A percentile compares a stretch with the other conserved stretches of the same genome.
These are phyloP conservation scores for Elmis aenea DNA, from an alignment of 2,888 invertebrate species.

Conservation along the genomic window DNA sequence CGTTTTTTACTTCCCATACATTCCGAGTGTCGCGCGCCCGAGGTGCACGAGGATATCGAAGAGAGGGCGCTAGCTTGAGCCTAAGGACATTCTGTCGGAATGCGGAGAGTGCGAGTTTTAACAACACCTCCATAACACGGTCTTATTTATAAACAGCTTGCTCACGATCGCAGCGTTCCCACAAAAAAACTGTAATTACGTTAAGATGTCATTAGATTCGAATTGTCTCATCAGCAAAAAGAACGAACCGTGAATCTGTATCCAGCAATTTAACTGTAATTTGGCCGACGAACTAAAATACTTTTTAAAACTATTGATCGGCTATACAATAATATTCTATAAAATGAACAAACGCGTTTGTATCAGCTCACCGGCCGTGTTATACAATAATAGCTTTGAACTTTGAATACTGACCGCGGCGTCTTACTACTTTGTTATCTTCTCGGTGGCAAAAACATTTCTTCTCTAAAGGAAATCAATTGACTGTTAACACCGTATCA, in stretches of 20 bases:
- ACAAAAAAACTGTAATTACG: no score
- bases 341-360: neutral
- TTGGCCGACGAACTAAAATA: no score
- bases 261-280: no score
- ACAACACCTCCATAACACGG: slow-evolving; percentile 8
- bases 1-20: slow-evolving; percentile 30
- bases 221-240: no score
- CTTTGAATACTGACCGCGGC: slow-evolving; percentile 16
- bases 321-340: neutral
- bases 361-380: slow-evolving; percentile 5
- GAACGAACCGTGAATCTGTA: no score
- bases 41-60: slow-evolving; percentile 23
- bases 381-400: slow-evolving; percentile 14
- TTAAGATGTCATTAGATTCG: no score
- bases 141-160: neutral
- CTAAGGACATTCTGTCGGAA: slow-evolving; percentile 13
- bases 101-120: slow-evolving; percentile 9
- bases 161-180: neutral
- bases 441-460: slow-evolving; percentile 19
- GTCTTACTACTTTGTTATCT: slow-evolving; percentile 14
- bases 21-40: slow-evolving; percentile 32
- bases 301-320: neutral
- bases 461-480: slow-evolving; percentile 16
- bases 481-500: slow-evolving; percentile 20
- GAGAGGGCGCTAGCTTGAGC: slow-evolving; percentile 15